Conservation (phyloP, 2,888 invertebrate genomes). For the Lycocerus yunnanus region DNA sequence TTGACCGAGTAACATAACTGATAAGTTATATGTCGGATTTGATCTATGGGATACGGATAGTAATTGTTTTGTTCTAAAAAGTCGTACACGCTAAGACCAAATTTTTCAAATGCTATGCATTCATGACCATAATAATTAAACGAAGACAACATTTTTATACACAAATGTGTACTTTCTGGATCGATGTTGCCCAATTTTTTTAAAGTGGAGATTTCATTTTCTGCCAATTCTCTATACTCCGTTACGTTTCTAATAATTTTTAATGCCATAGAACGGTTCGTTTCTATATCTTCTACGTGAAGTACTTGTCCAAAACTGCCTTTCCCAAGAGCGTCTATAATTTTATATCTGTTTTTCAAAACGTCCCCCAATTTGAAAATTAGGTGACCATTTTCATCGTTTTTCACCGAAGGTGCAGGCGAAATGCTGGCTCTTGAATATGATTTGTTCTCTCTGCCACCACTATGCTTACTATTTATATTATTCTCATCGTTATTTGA, state of each 20-base stretch:
- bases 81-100: conserved; percentile 96
- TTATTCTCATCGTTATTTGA: too few species aligned
- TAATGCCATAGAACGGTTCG: conserved; percentile 91
- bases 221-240: conserved; percentile 98
- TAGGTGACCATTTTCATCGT: conserved; percentile 99
- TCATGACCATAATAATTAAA: conserved; percentile 98
- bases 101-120: conserved; percentile 97
- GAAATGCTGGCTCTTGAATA: not conserved
- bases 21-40: conserved; percentile 96
- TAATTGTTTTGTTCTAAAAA: conserved; percentile 99
- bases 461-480: too few species aligned
- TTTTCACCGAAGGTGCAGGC: not conserved
- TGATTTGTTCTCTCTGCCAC: too few species aligned
- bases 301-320: conserved; percentile 99
- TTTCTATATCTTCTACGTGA: conserved; percentile 95
- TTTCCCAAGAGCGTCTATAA: conserved; percentile 97
- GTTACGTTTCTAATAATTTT: conserved; percentile 99
- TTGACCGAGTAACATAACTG: conserved; percentile 96
- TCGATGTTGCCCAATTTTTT: conserved; percentile 95
- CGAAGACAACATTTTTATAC: conserved; percentile 97
- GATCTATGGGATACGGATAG: conserved; percentile 96
- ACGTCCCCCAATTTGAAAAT: conserved; percentile 98
- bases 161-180: conserved; percentile 90
- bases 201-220: conserved; percentile 97
- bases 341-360: conserved; percentile 99